These are phyloP conservation scores for Drosophila auraria DNA, from an alignment of 1,140 invertebrate genomes.

Conservation along the genomic window DNA sequence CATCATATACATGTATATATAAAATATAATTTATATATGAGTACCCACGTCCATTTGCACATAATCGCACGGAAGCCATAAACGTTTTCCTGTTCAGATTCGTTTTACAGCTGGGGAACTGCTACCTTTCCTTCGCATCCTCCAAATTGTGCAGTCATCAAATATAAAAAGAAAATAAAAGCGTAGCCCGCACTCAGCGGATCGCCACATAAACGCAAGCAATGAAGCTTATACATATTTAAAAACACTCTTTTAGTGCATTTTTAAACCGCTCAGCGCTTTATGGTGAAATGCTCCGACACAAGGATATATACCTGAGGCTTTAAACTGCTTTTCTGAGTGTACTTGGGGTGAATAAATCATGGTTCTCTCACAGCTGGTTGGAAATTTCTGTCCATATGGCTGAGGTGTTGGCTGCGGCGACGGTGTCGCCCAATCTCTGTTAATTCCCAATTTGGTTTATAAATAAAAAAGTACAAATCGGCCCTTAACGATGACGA, in stretches of 20 bases:
- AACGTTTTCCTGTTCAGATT: slow-evolving; percentile 24
- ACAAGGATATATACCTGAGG: slow-evolving; percentile 3
- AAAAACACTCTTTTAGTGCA: slow-evolving; percentile 21
- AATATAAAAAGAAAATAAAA: slow-evolving; percentile 33
- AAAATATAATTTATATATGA: background rate
- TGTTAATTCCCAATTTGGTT: slow-evolving; percentile 60
- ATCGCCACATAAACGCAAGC: slow-evolving; percentile 37
- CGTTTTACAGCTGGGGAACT: slow-evolving; percentile 31
- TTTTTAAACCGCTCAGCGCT: slow-evolving; percentile 6
- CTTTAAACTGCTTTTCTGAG: slow-evolving; percentile 16
- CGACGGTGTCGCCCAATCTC: slow-evolving; percentile 41
- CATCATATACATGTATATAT: background rate
- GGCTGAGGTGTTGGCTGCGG: slow-evolving; percentile 43
- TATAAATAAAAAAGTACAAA: slow-evolving; percentile 56
- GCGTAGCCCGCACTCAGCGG: background rate
- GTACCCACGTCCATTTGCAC: slow-evolving; percentile 8
- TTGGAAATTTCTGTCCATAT: slow-evolving; percentile 44
- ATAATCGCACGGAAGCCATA: slow-evolving; percentile 22
- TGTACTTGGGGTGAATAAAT: slow-evolving; percentile 52
- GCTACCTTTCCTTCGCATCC: slow-evolving; percentile 16
- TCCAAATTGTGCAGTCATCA: slow-evolving; percentile 22
- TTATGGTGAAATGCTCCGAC: slow-evolving; percentile 3
- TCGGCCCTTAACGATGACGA: slow-evolving; percentile 44
- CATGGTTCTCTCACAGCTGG: slow-evolving; percentile 42
- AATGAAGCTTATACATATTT: slow-evolving; percentile 41